Evolutionary conservation across 2,113 vertebrate genomes (phyloP).

Genomic region (Odocoileus hemionus): DNA sequence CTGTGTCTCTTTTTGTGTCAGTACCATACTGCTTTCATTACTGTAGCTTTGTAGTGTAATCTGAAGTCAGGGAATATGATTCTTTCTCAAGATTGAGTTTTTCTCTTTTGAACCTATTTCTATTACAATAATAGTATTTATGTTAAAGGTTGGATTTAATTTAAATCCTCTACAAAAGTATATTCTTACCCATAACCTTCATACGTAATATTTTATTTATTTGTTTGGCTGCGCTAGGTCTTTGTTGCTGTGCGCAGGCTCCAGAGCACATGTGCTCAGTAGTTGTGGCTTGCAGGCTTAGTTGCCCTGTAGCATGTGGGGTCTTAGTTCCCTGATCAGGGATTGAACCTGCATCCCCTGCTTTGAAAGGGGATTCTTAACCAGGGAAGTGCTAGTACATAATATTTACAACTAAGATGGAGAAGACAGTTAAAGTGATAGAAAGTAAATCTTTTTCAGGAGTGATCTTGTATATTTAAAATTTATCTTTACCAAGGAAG

Average conservation of each 20-base stretch:
- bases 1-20: background rate
- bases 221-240: background rate
- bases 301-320: background rate
- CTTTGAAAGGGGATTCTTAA: background rate
- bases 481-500: background rate
- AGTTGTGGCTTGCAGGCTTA: background rate
- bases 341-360: background rate
- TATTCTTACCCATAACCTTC: background rate
- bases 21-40: background rate
- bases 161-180: background rate
- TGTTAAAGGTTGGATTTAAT: background rate
- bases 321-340: background rate
- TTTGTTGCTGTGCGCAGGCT: background rate
- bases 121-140: background rate
- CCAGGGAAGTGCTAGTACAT: background rate
- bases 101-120: background rate
- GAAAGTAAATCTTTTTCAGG: background rate
- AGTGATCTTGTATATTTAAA: background rate
- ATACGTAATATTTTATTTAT: background rate
- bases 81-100: background rate
- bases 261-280: background rate
- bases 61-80: background rate
- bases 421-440: background rate
- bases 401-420: background rate
- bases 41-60: background rate